Conservation (phyloP, 2,113 vertebrate genomes). For the Corydoras maculifer region DNA sequence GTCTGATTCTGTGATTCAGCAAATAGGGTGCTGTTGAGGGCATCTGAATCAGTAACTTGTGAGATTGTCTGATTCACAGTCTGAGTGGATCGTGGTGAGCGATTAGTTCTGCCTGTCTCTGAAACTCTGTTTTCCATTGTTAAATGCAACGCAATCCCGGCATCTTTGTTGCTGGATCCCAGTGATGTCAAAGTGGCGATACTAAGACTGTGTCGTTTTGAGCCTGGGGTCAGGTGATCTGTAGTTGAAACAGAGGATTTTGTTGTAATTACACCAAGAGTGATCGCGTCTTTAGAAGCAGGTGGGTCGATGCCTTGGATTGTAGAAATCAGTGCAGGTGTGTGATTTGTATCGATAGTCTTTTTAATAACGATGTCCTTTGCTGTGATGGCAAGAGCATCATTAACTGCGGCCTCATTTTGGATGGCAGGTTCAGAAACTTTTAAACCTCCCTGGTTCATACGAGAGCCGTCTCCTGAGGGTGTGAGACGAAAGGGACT, state of each 20-base stretch:
- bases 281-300: too few species aligned
- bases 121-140: background rate
- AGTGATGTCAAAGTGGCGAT: conserved; percentile 4
- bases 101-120: background rate
- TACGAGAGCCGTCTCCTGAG: too few species aligned
- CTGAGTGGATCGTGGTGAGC: conserved; percentile 24
- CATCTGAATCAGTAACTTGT: background rate
- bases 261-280: background rate
- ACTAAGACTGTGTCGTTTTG: background rate
- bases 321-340: too few species aligned
- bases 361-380: too few species aligned
- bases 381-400: too few species aligned
- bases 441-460: too few species aligned
- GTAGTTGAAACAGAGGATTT: background rate
- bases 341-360: too few species aligned
- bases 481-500: too few species aligned
- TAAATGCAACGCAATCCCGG: background rate
- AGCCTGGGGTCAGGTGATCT: background rate
- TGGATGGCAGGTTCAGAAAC: too few species aligned
- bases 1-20: conserved; percentile 16
- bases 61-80: background rate
- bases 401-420: background rate
- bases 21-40: background rate
- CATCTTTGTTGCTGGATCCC: background rate
- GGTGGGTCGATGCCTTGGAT: too few species aligned